Percentiles rank a stretch among this genome's conserved stretches.
phyloP scores from a whole-genome alignment of 2,888 invertebrate genomes.

The Drosophila dives region DNA sequence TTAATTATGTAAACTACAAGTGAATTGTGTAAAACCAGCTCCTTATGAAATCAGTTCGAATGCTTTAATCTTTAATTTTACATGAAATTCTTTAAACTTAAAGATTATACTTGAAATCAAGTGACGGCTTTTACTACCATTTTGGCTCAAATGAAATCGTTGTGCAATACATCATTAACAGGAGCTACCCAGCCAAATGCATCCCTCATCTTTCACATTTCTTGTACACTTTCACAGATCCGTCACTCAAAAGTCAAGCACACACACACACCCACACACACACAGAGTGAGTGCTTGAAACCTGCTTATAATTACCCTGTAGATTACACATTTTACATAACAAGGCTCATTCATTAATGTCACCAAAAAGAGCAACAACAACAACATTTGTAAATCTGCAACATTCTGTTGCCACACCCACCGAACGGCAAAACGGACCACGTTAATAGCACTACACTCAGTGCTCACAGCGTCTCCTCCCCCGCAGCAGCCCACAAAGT shows the following conservation, averaged over 20 bases:
- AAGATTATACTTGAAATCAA: neutral
- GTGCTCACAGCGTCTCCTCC: too few species aligned
- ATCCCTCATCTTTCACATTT: slow-evolving; percentile 14
- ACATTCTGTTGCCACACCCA: slow-evolving; percentile 74
- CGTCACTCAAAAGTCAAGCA: slow-evolving; percentile 32
- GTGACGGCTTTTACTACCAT: slow-evolving; percentile 1
- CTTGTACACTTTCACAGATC: slow-evolving; percentile 24
- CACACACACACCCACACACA: slow-evolving; percentile 13
- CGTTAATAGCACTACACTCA: slow-evolving; percentile 55
- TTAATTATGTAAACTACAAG: neutral
- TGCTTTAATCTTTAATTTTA: slow-evolving; percentile 4
- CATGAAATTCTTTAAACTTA: neutral
- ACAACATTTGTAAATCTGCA: slow-evolving; percentile 68
- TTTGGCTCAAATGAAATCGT: slow-evolving; percentile 16
- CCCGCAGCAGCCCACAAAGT: slow-evolving; percentile 42
- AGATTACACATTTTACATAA: slow-evolving; percentile 76
- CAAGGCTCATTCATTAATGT: slow-evolving; percentile 79
- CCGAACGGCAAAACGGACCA: slow-evolving; percentile 56
- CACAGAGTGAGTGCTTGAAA: slow-evolving; percentile 27
- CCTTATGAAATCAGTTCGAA: neutral
- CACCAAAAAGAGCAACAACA: slow-evolving; percentile 69
- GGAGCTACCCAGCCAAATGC: slow-evolving; percentile 29
- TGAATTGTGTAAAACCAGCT: neutral
- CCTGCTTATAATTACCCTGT: slow-evolving; percentile 75
- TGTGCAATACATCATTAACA: slow-evolving; percentile 47